Percentiles rank a stretch among this genome's conserved stretches.
Conservation (phyloP, 1,140 invertebrate genomes). For the Lepidurus packardi region DNA sequence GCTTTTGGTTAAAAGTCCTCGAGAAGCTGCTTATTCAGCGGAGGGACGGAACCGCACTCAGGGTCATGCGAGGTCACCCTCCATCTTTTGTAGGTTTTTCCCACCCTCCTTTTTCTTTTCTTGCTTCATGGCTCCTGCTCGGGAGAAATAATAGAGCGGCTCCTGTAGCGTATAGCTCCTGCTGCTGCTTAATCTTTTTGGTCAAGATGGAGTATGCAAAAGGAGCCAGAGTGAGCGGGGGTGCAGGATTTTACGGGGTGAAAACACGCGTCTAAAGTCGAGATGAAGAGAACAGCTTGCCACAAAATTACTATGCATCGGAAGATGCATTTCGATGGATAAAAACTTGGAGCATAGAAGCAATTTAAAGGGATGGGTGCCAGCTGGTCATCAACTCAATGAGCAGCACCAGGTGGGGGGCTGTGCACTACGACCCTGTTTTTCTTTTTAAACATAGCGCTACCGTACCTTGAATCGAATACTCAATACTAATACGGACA, state of each 20-base stretch:
- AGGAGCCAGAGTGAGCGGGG: neutral
- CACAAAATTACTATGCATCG: neutral
- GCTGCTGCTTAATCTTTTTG: neutral
- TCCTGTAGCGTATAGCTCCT: neutral
- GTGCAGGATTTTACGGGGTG: neutral
- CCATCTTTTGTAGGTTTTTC: neutral
- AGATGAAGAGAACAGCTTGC: neutral
- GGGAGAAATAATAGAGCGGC: neutral
- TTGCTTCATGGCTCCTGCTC: neutral
- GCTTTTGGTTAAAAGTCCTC: neutral
- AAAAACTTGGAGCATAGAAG: neutral
- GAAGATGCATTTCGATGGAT: neutral
- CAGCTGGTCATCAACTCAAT: constrained; percentile 7
- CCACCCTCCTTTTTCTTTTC: neutral
- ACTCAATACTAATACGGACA: constrained; percentile 16
- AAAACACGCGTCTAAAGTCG: neutral
- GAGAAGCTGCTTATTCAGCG: neutral
- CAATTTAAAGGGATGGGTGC: constrained; percentile 14
- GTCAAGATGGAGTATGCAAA: constrained; percentile 1
- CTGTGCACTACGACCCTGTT: neutral
- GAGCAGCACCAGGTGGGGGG: neutral
- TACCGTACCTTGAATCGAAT: neutral
- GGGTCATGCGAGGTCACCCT: neutral
- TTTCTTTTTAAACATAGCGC: neutral
- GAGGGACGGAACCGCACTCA: neutral